phyloP scores from a whole-genome alignment of 2,888 invertebrate species.

The Cosmorhoe ocellata region DNA sequence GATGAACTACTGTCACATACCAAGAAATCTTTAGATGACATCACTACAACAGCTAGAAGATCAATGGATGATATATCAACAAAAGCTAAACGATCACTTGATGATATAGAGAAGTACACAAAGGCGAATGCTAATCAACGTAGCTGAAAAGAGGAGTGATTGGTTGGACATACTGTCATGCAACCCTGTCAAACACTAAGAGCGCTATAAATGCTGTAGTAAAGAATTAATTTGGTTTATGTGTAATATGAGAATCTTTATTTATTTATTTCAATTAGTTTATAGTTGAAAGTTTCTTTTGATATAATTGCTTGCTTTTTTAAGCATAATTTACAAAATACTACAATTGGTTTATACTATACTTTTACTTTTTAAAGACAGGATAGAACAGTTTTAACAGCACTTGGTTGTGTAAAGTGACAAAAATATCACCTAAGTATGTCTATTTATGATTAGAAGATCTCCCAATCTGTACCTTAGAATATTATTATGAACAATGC shows the following conservation, averaged over 20 bases:
- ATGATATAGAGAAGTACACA: slow-evolving; percentile 86
- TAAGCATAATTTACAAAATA: slow-evolving; percentile 27
- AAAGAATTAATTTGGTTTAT: slow-evolving; percentile 26
- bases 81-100: slow-evolving; percentile 87
- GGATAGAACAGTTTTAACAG: no score
- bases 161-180: slow-evolving; percentile 26
- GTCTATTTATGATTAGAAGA: no score
- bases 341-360: slow-evolving; percentile 25
- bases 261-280: slow-evolving; percentile 10
- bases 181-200: slow-evolving; percentile 21
- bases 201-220: slow-evolving; percentile 10
- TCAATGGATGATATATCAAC: slow-evolving; percentile 91
- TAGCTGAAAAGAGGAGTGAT: slow-evolving; percentile 81
- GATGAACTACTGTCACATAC: slow-evolving; percentile 91
- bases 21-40: slow-evolving; percentile 90
- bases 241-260: slow-evolving; percentile 13
- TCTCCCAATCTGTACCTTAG: no score
- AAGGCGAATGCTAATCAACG: slow-evolving; percentile 77
- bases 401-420: no score
- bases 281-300: slow-evolving; percentile 14
- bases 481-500: not conserved
- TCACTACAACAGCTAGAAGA: slow-evolving; percentile 88
- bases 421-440: no score
- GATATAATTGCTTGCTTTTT: slow-evolving; percentile 26
- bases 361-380: not conserved